These are phyloP conservation scores for Brachyptera putata DNA, from an alignment of 2,888 invertebrate genomes.

Conservation along the genomic window DNA sequence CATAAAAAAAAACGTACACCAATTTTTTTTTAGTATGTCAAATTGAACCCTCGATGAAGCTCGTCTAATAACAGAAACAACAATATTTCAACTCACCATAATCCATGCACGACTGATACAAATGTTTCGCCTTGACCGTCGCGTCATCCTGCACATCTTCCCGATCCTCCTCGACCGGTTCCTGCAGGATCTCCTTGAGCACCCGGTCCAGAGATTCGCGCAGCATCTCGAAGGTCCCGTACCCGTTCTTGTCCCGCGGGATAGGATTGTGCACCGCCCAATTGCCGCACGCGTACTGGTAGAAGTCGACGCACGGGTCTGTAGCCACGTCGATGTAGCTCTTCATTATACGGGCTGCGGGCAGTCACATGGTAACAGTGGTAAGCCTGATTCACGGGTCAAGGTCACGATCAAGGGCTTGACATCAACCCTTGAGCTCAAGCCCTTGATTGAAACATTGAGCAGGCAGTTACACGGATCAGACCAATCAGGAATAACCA, in stretches of 20 bases:
- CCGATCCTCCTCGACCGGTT: slow-evolving; percentile 40
- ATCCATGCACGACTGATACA: slow-evolving; percentile 86
- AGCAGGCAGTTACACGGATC: too few relatives aligned
- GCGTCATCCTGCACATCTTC: slow-evolving; percentile 52
- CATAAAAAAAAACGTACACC: too few relatives aligned
- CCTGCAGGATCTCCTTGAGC: slow-evolving; percentile 63
- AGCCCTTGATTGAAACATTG: too few relatives aligned
- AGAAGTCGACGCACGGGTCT: slow-evolving; percentile 79
- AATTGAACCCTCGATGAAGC: too few relatives aligned
- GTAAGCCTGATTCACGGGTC: too few relatives aligned
- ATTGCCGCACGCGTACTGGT: slow-evolving; percentile 80
- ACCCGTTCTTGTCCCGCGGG: slow-evolving; percentile 82
- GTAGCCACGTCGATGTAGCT: slow-evolving; percentile 68
- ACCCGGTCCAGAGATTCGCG: slow-evolving; percentile 73
- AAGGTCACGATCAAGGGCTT: too few relatives aligned
- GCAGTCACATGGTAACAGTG: too few relatives aligned
- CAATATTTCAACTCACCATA: slow-evolving; percentile 45
- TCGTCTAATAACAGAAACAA: too few relatives aligned
- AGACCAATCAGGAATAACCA: too few relatives aligned
- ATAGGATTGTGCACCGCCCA: slow-evolving; percentile 82
- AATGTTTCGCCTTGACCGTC: slow-evolving; percentile 71
- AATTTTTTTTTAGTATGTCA: too few relatives aligned
- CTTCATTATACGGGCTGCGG: slow-evolving; percentile 60
- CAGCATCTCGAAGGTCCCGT: slow-evolving; percentile 86
- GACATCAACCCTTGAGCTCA: too few relatives aligned